Percentiles rank a stretch among this genome's conserved stretches.
Evolutionary conservation across 2,797 vertebrate species (phyloP).

Genomic region (Selene dorsalis): DNA sequence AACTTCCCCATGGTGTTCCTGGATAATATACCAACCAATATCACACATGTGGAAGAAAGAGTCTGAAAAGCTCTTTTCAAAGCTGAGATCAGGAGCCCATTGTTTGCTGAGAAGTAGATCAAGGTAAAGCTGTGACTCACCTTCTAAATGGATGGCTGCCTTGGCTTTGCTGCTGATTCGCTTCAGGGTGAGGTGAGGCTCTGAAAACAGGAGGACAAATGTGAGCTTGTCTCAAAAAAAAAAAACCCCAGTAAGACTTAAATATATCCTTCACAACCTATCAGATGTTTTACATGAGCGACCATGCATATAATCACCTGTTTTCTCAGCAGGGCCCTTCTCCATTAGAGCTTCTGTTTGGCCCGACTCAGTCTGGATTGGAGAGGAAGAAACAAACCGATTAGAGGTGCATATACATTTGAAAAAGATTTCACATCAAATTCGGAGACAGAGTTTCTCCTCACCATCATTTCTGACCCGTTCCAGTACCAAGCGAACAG

Average conservation of each 20-base stretch:
- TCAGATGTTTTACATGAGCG: neutral
- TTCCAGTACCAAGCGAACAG: conserved; percentile 63
- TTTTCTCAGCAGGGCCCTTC: conserved; percentile 8
- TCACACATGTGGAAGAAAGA: neutral
- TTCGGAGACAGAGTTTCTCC: neutral
- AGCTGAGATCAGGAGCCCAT: conserved; percentile 11
- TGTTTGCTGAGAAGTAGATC: conserved; percentile 30
- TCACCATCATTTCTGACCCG: conserved; percentile 48
- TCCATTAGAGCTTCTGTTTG: conserved; percentile 31
- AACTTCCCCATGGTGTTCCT: conserved; percentile 16
- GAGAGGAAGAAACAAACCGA: neutral
- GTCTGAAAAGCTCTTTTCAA: conserved; percentile 6
- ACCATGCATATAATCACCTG: conserved; percentile 60
- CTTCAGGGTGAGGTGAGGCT: conserved; percentile 64
- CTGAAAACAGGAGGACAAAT: conserved; percentile 61
- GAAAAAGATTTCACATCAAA: neutral
- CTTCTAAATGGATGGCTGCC: conserved; percentile 84
- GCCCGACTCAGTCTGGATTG: conserved; percentile 36
- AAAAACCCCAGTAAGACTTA: conserved; percentile 1
- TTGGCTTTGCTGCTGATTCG: conserved; percentile 72
- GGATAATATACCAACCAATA: neutral
- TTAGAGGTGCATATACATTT: conserved; percentile 3
- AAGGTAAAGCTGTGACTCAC: conserved; percentile 70
- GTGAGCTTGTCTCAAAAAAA: conserved; percentile 42
- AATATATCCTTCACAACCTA: neutral